A percentile compares a stretch with the other conserved stretches of the same genome.
These are phyloP conservation scores for Diadumene lineata DNA, from an alignment of 92 coral and sea anemone species.

Conservation along the genomic window DNA sequence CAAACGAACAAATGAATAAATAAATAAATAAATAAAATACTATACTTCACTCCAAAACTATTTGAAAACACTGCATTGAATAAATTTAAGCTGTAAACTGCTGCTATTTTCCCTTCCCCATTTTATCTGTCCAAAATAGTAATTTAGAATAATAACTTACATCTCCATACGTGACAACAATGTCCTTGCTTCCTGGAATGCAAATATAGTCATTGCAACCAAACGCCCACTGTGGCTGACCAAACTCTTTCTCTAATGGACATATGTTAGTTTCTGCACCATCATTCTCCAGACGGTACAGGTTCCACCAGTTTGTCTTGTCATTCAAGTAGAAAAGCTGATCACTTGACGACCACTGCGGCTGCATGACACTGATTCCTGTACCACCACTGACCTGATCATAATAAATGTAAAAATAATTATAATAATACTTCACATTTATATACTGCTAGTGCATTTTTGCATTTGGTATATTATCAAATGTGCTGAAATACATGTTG, in stretches of 20 bases:
- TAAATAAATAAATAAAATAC: too few relatives aligned
- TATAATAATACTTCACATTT: neutral
- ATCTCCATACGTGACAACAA: conserved; percentile 66
- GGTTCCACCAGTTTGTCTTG: conserved; percentile 97
- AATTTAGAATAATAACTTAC: conserved; percentile 24
- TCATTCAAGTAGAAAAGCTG: conserved; percentile 78
- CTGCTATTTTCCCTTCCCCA: too few relatives aligned
- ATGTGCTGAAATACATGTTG: too few relatives aligned
- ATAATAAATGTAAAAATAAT: neutral
- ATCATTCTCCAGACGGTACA: conserved; percentile 68
- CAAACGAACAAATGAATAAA: too few relatives aligned
- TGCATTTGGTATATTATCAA: too few relatives aligned
- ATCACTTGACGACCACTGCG: conserved; percentile 83
- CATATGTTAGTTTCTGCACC: conserved; percentile 74
- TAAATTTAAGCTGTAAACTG: too few relatives aligned
- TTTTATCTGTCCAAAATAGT: neutral
- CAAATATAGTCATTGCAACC: conserved; percentile 74
- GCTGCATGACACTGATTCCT: conserved; percentile 80
- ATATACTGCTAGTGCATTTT: too few relatives aligned
- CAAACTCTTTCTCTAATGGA: conserved; percentile 72
- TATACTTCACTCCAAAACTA: too few relatives aligned
- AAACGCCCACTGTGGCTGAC: conserved; percentile 81
- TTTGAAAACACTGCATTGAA: too few relatives aligned
- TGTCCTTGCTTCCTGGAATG: conserved; percentile 61
- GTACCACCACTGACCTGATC: conserved; percentile 29